Evolutionary conservation across 2,113 vertebrate genomes (phyloP), one percentile per base, ranked within the genome.

Genomic region (Odobenus rosmarus): DNA sequence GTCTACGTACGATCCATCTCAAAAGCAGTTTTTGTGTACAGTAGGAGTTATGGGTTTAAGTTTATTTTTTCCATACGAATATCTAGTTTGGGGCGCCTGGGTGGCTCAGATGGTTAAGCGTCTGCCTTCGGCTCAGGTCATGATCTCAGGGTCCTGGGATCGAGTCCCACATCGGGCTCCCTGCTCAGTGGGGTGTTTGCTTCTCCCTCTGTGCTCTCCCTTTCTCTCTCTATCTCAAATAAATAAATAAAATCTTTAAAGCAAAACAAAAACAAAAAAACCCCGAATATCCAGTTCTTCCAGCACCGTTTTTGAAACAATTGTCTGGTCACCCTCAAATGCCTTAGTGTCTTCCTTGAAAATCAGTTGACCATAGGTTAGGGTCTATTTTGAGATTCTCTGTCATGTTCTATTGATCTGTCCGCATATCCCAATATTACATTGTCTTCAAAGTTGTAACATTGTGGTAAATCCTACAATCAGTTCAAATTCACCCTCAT

Each of bases 351-450:
- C 51, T 79, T n/a, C 53, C 21, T 46, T 88, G 51, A 69, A 82
- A 49, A 42, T 26, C 53, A 81, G n/a, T 62, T 42, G 72, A 12
- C 53, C 55, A 14, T 1, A 13, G 23, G 42, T 23, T 24, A 69
- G 39, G 33, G 16, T 64, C 33, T 36, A 0, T 59, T 81, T 81
- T 53, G 16, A 59, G 39, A 69, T 85, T 57, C 31, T 77, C 23
- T 64, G 1, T 42, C 13, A 10, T 26, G 14, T 33, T 13, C 81
- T 49, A 0, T 18, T 33, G 59, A 31, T 33, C 31, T 46, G 0
- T 71, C 46, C 33, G 14, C 10, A 33, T 14, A 3, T 49, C 39
- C 55, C 0, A 42, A 3, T 2, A 14, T 19, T 14, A 53, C n/a
- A 42, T 64, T 57, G 24, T 85, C 61, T 91, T 18, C 8, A 39